phyloP scores from a whole-genome alignment of 2,797 vertebrate species.

The Limnodromus scolopaceus region DNA sequence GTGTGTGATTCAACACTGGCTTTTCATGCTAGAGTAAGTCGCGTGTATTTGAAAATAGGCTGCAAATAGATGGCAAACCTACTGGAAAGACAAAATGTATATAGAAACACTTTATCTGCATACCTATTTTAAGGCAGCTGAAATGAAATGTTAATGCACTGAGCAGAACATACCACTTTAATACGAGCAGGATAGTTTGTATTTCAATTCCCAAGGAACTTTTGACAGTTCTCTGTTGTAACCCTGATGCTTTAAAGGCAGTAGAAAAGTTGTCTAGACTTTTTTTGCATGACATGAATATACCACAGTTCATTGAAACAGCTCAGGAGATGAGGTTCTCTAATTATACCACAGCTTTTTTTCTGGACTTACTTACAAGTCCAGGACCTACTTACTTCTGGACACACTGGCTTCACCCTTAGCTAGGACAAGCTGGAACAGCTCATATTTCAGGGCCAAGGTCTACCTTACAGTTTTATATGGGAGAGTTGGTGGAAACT shows the following conservation, averaged over 20 bases:
- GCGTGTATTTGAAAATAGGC: constrained; percentile 9
- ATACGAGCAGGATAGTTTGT: not conserved
- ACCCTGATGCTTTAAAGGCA: not conserved
- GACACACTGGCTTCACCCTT: not conserved
- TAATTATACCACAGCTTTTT: not conserved
- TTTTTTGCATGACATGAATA: not conserved
- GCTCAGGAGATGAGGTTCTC: not conserved
- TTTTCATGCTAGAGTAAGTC: not conserved
- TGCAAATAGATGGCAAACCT: constrained; percentile 2
- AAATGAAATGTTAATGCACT: not conserved
- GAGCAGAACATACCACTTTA: not conserved
- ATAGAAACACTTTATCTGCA: not conserved
- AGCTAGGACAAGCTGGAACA: not conserved
- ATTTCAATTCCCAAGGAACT: not conserved
- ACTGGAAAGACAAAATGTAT: not conserved
- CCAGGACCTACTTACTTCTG: not conserved
- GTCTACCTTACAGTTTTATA: not conserved
- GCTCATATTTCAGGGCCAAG: not conserved
- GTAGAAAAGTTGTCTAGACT: not conserved
- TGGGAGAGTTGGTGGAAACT: not conserved
- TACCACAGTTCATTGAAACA: not conserved
- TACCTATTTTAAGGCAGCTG: constrained; percentile 1
- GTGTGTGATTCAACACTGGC: not conserved
- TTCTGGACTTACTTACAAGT: not conserved
- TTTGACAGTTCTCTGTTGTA: not conserved